Percentiles rank a stretch among this genome's conserved stretches.
Conservation (phyloP, 2,113 vertebrate species). For the Pelusios castaneus region DNA sequence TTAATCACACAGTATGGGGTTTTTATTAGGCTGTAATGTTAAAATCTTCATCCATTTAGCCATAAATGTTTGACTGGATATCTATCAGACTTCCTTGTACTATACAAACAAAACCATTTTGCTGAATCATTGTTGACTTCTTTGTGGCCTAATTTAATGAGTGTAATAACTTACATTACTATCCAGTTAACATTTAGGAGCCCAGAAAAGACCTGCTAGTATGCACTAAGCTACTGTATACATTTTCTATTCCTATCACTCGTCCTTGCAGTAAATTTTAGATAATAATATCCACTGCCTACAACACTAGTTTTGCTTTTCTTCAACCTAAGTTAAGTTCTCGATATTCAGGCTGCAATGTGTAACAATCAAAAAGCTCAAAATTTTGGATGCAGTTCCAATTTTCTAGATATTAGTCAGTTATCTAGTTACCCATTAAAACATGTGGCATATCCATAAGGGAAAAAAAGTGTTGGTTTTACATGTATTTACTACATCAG, state of each 20-base stretch:
- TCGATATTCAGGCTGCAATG: background rate
- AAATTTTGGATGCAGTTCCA: background rate
- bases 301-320: conserved; percentile 26
- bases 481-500: accelerated
- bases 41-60: conserved; percentile 92
- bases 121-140: conserved; percentile 88
- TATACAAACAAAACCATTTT: conserved; percentile 89
- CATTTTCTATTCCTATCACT: conserved; percentile 72
- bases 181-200: conserved; percentile 83
- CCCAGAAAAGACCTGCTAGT: conserved; percentile 81
- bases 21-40: conserved; percentile 94
- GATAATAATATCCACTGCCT: conserved; percentile 52
- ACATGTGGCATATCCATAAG: background rate
- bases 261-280: conserved; percentile 73
- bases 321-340: background rate
- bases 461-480: background rate
- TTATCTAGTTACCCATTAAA: background rate
- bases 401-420: background rate
- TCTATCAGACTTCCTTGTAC: conserved; percentile 84
- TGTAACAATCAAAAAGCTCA: background rate
- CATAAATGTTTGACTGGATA: conserved; percentile 91
- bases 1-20: conserved; percentile 95
- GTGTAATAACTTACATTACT: conserved; percentile 85
- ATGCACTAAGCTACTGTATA: conserved; percentile 74
- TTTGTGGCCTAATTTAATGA: conserved; percentile 88